Evolutionary conservation across 2,888 invertebrate species (phyloP), one percentile per base, ranked within the genome.

Genomic region (Oxyscelio sp.): DNA sequence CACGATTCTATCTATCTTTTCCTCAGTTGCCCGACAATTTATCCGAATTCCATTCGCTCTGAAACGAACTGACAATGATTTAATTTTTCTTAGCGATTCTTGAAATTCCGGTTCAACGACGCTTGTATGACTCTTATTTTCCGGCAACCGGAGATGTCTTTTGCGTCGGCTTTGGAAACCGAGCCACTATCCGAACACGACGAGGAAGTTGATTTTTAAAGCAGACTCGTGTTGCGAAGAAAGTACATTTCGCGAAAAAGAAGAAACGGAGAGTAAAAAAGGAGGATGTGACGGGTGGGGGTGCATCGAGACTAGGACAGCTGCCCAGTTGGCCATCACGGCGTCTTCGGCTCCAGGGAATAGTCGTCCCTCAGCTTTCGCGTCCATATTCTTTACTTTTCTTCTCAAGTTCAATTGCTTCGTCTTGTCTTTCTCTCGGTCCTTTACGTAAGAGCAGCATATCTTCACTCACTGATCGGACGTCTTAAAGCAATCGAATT

Each of bases 291-390:
- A 5, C 0, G 70, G 79, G 74, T 3, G 79, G 78, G 78, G 70
- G 48, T 74, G 73, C 85, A 88, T 88, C 89, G 92, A 84, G 91
- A 91, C 88, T 87, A 87, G 88, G 91, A 92, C 90, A 93, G 92
- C 91, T 91, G 91, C 87, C 90, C 90, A 85, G 89, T 89, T 90
- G 91, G 90, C 88, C 90, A 91, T 91, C 90, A 86, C 83, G 40
- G 15, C 70, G 85, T 83, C 87, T 78, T 86, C 78, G 87, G 83
- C 92, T 91, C 91, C 77, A 74, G 93, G 92, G 93, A 93, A 92
- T 91, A 90, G 84, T 82, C 83, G 71, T 81, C 83, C 77, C 86
- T 83, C 77, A 17, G 61, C 74, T 59, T 22, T 65, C 75, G 48
- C 48, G 73, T 58, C 61, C 83, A 40, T n/a, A n/a, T n/a, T n/a